Evolutionary conservation across 1,140 invertebrate genomes (phyloP).

Genomic region (Apis cerana): DNA sequence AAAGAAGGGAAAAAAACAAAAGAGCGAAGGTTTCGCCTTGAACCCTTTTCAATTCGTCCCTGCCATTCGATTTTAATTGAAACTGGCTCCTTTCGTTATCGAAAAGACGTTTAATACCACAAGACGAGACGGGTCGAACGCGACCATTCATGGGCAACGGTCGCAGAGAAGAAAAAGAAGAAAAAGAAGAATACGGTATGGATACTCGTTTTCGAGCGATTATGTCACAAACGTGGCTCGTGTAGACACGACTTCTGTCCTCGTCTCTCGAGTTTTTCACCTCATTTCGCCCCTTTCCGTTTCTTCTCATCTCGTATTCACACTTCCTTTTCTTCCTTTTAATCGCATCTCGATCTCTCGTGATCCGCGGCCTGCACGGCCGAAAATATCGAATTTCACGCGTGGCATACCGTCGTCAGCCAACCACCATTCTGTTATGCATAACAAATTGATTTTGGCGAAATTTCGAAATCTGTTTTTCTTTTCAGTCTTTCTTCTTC

Average conservation of each 20-base stretch:
- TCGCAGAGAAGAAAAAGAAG: neutral
- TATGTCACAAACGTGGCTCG: conserved; percentile 39
- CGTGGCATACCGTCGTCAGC: conserved; percentile 30
- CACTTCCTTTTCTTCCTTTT: neutral
- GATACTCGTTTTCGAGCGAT: conserved; percentile 45
- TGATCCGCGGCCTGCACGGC: neutral
- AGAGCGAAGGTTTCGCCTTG: too few relatives aligned
- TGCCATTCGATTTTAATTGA: conserved; percentile 14
- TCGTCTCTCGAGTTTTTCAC: conserved; percentile 1
- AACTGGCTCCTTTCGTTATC: neutral
- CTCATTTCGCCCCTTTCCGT: neutral
- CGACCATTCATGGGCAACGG: conserved; percentile 18
- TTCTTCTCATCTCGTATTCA: neutral
- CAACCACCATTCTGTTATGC: conserved; percentile 10
- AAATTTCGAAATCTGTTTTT: conserved; percentile 22
- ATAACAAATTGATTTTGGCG: conserved; percentile 28
- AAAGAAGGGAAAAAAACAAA: neutral
- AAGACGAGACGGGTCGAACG: neutral
- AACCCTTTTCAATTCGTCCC: neutral
- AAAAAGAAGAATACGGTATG: conserved; percentile 10
- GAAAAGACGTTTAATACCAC: neutral
- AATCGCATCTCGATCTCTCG: neutral
- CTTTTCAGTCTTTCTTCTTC: neutral
- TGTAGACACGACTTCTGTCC: conserved; percentile 5
- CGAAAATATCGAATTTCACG: conserved; percentile 41